Evolutionary conservation across 2,113 vertebrate species (phyloP).

Genomic region (Ginglymostoma cirratum): DNA sequence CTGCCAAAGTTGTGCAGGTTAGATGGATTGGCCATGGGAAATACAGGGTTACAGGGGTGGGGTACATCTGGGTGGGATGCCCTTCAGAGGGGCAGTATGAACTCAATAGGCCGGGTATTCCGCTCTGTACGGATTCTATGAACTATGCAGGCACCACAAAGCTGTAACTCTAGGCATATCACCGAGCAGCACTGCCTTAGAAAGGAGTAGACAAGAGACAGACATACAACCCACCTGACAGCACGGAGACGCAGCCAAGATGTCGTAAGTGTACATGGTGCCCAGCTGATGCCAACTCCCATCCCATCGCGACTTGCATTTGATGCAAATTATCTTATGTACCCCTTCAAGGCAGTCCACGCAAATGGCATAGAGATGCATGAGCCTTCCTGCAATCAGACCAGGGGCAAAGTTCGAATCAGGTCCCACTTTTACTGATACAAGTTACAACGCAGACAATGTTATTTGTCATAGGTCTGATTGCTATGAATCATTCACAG

Average conservation of each 20-base stretch:
- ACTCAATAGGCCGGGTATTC: too few relatives aligned
- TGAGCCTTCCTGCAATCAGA: constrained; percentile 78
- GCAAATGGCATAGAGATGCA: constrained; percentile 96
- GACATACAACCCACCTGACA: constrained; percentile 74
- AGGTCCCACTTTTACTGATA: too few relatives aligned
- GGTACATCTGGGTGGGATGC: too few relatives aligned
- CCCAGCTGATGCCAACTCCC: constrained; percentile 98
- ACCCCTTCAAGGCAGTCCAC: constrained; percentile 98
- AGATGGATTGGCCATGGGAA: too few relatives aligned
- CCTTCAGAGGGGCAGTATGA: too few relatives aligned
- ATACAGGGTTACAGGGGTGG: too few relatives aligned
- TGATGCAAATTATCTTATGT: constrained; percentile 99
- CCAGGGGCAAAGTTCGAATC: not conserved
- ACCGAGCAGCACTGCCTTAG: not conserved
- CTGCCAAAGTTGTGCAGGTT: too few relatives aligned
- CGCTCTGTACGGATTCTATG: too few relatives aligned
- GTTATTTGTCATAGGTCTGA: not conserved
- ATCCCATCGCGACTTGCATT: constrained; percentile 97
- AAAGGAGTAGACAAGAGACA: not conserved
- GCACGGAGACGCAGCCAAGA: constrained; percentile 92
- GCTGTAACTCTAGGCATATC: not conserved
- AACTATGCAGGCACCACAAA: not conserved
- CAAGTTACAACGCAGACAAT: not conserved
- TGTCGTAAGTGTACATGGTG: constrained; percentile 98
- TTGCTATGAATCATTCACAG: not conserved